These are phyloP conservation scores for Bolborhynchus lineola DNA, from an alignment of 2,113 vertebrate species.

Conservation along the genomic window DNA sequence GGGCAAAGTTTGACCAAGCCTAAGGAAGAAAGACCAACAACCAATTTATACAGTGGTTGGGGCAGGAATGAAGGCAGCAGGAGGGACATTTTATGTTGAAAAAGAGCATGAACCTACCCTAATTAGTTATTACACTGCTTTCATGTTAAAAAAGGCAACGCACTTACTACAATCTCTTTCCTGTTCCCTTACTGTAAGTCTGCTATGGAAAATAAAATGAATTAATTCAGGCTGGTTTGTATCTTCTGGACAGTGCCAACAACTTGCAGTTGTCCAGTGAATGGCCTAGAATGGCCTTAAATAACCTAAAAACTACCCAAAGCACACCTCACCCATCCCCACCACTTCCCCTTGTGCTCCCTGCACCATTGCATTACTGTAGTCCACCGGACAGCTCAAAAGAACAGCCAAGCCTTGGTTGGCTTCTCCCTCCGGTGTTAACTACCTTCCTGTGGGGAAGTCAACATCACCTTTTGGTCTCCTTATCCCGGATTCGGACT, in stretches of 20 bases:
- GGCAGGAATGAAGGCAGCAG: neutral
- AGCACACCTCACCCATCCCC: neutral
- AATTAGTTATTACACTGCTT: neutral
- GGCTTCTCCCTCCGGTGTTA: neutral
- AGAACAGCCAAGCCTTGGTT: neutral
- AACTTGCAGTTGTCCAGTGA: fast-evolving
- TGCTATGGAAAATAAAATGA: neutral
- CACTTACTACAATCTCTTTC: neutral
- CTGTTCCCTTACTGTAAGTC: neutral
- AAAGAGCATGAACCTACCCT: neutral
- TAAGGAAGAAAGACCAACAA: neutral
- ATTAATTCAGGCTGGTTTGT: neutral
- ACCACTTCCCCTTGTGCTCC: fast-evolving
- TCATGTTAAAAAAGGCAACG: neutral
- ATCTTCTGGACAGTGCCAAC: neutral
- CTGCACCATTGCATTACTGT: fast-evolving
- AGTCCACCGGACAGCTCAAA: neutral
- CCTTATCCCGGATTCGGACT: neutral
- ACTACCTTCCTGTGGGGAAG: neutral
- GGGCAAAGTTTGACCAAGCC: neutral
- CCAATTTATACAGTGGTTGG: neutral
- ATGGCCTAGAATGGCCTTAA: neutral
- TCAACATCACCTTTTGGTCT: fast-evolving
- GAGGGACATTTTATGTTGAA: neutral
- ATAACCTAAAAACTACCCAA: neutral